Conservation (phyloP, 2,113 vertebrate species). For the Addax nasomaculatus region DNA sequence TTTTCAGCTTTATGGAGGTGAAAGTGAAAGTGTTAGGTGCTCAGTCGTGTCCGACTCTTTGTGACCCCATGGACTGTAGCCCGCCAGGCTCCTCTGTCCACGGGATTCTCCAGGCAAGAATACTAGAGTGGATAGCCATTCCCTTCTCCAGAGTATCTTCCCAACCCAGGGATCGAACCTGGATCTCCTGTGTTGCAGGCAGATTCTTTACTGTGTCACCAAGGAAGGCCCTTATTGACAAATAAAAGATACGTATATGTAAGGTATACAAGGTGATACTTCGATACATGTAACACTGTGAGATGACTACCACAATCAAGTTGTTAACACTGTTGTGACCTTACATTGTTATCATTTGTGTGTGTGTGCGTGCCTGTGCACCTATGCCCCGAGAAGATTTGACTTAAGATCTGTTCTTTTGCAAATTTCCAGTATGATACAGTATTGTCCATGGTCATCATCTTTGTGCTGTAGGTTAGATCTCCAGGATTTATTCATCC, state of each 20-base stretch:
- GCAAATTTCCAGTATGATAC: neutral
- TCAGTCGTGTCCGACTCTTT: neutral
- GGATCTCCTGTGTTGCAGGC: neutral
- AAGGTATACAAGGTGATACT: neutral
- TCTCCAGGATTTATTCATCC: neutral
- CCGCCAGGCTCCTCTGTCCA: neutral
- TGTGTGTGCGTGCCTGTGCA: neutral
- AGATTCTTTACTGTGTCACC: neutral
- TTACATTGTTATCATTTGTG: neutral
- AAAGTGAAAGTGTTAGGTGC: neutral
- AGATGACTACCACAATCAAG: neutral
- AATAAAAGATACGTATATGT: neutral
- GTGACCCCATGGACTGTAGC: neutral
- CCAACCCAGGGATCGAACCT: neutral
- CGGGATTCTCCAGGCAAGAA: neutral
- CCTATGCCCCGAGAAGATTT: neutral
- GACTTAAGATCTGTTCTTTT: neutral
- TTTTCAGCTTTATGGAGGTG: neutral
- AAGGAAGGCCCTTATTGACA: neutral
- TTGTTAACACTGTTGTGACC: neutral
- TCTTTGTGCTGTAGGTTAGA: no score
- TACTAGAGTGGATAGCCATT: neutral
- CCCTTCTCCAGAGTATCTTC: neutral
- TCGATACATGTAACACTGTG: neutral
- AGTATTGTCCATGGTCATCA: no score